A percentile compares a stretch with the other conserved stretches of the same genome.
Evolutionary conservation across 2,888 invertebrate species (phyloP).

Genomic region (Andrena hattorfiana): DNA sequence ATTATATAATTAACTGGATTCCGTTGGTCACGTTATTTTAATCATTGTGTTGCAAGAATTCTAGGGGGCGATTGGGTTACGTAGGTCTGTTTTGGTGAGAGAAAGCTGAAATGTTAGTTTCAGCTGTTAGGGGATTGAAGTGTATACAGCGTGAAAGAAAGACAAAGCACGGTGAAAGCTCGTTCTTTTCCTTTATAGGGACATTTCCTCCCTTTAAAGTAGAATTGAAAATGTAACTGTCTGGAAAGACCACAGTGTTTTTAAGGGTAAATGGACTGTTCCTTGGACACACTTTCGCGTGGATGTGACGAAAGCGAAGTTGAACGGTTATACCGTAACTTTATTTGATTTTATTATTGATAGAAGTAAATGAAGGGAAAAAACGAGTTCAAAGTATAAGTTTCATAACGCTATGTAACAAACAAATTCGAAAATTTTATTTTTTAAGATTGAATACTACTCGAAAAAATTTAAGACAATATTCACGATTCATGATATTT

Average conservation of each 20-base stretch:
- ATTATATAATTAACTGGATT: too few species aligned
- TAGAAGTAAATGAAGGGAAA: too few species aligned
- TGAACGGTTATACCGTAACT: too few species aligned
- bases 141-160: neutral
- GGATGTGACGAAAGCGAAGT: neutral
- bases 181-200: neutral
- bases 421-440: too few species aligned
- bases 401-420: too few species aligned
- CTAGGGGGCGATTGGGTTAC: neutral
- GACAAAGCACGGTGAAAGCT: neutral
- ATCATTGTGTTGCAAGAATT: too few species aligned
- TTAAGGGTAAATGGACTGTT: neutral
- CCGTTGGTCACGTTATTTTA: too few species aligned
- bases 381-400: too few species aligned
- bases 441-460: too few species aligned
- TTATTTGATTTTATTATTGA: too few species aligned
- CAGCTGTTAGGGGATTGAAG: neutral
- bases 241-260: neutral
- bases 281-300: neutral
- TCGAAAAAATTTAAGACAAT: too few species aligned
- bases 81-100: neutral
- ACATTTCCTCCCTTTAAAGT: neutral
- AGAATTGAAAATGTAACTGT: neutral
- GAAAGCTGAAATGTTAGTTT: neutral
- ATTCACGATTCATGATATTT: too few species aligned